phyloP scores from a whole-genome alignment of 2,113 vertebrate genomes.

The Numenius arquata region DNA sequence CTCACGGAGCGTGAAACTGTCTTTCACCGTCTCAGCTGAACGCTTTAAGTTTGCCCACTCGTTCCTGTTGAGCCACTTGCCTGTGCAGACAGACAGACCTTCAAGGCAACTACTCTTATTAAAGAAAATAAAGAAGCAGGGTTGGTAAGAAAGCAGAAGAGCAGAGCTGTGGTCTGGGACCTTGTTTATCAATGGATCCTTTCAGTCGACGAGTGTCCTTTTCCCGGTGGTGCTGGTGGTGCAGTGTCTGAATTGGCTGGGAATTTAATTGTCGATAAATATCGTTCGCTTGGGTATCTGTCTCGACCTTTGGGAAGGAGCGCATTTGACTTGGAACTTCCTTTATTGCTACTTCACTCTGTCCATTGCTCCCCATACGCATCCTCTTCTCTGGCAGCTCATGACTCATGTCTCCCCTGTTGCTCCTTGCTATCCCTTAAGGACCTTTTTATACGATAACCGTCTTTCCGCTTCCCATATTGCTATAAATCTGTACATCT shows the following conservation, averaged over 20 bases:
- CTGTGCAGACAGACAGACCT: not conserved
- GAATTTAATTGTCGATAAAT: not conserved
- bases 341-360: slow-evolving; percentile 62
- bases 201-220: not conserved
- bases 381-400: slow-evolving; percentile 52
- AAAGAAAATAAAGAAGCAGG: not conserved
- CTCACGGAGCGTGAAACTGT: not conserved
- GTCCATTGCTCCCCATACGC: slow-evolving; percentile 36
- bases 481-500: slow-evolving; percentile 48
- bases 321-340: slow-evolving; percentile 46
- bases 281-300: not conserved
- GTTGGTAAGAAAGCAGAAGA: not conserved
- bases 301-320: not conserved
- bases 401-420: slow-evolving; percentile 42
- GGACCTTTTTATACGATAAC: slow-evolving; percentile 29
- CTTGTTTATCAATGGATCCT: not conserved
- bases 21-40: not conserved
- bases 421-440: not conserved
- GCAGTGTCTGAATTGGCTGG: not conserved
- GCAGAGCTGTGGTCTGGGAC: not conserved
- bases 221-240: not conserved
- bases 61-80: not conserved
- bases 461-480: slow-evolving; percentile 16
- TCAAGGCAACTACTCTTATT: not conserved
- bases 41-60: not conserved